These are phyloP conservation scores for Periphyllus acericola DNA, from an alignment of 2,888 invertebrate genomes.

Conservation along the genomic window DNA sequence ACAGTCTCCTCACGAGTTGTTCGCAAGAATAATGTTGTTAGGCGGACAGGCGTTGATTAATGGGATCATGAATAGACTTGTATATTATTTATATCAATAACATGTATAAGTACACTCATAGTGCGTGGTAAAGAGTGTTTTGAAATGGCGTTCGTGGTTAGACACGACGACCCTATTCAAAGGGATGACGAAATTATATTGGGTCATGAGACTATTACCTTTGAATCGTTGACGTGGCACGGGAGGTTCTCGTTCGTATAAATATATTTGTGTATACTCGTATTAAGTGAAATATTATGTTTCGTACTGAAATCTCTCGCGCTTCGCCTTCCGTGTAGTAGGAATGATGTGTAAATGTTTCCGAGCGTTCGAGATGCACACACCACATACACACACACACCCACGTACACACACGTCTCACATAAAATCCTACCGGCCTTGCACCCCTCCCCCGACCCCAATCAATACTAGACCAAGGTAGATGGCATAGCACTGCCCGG, in stretches of 20 bases:
- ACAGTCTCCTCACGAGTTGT: neutral
- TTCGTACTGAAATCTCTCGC: neutral
- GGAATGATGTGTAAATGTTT: neutral
- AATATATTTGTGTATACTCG: neutral
- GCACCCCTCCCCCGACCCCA: slow-evolving; percentile 27
- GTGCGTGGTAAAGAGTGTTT: neutral
- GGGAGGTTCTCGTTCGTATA: neutral
- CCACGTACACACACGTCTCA: neutral
- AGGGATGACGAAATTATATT: slow-evolving; percentile 24
- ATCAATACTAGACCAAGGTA: slow-evolving; percentile 38
- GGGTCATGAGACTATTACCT: slow-evolving; percentile 41
- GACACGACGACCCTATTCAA: neutral
- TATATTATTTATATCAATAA: neutral
- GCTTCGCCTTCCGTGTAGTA: neutral
- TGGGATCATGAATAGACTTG: neutral
- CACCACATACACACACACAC: neutral
- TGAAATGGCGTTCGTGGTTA: neutral
- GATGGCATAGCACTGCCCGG: neutral
- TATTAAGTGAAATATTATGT: neutral
- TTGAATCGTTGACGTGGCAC: slow-evolving; percentile 3
- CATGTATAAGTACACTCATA: neutral
- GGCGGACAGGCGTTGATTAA: neutral
- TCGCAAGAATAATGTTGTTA: neutral
- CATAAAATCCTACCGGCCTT: neutral
- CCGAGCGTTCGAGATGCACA: neutral